A percentile compares a stretch with the other conserved stretches of the same genome.
Conservation (phyloP, 1,140 invertebrate genomes). For the Melipona quadrifasciata region DNA sequence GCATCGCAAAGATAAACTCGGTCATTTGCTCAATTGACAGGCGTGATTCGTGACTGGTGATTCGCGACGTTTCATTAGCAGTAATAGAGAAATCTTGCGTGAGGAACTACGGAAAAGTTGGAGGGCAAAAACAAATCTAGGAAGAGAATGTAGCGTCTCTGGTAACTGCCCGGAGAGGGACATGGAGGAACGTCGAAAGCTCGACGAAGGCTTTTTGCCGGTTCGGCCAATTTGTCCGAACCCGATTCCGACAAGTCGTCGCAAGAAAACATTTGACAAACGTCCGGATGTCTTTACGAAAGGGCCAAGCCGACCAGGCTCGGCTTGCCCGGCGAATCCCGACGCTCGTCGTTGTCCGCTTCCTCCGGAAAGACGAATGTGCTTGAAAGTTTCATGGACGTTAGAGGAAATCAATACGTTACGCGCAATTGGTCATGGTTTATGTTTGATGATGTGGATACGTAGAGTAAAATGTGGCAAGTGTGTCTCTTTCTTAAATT, state of each 20-base stretch:
- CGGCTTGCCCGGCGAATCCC: slow-evolving; percentile 3
- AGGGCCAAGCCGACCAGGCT: slow-evolving; percentile 7
- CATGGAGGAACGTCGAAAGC: slow-evolving; percentile 52
- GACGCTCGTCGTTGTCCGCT: not conserved
- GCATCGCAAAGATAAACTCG: not conserved
- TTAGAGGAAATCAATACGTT: not conserved
- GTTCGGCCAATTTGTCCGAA: slow-evolving; percentile 61
- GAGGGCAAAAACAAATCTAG: slow-evolving; percentile 37
- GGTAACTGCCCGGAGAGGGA: slow-evolving; percentile 11
- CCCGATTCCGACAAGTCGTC: slow-evolving; percentile 62
- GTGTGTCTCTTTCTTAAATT: not conserved
- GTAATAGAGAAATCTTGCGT: slow-evolving; percentile 65
- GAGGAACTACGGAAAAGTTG: slow-evolving; percentile 36
- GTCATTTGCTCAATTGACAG: not conserved
- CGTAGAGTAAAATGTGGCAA: not conserved
- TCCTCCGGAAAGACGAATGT: slow-evolving; percentile 5
- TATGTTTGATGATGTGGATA: not conserved
- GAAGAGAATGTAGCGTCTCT: not conserved
- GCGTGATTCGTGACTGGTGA: not conserved
- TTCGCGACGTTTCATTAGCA: slow-evolving; percentile 44
- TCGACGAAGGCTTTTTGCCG: slow-evolving; percentile 53
- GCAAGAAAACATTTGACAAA: slow-evolving; percentile 67
- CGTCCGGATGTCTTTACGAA: slow-evolving; percentile 56
- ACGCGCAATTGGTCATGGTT: not conserved
- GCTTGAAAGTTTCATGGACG: slow-evolving; percentile 23